Base-by-base conservation (phyloP, 1,140 invertebrate genomes). In the Lucilia sericata region DNA sequence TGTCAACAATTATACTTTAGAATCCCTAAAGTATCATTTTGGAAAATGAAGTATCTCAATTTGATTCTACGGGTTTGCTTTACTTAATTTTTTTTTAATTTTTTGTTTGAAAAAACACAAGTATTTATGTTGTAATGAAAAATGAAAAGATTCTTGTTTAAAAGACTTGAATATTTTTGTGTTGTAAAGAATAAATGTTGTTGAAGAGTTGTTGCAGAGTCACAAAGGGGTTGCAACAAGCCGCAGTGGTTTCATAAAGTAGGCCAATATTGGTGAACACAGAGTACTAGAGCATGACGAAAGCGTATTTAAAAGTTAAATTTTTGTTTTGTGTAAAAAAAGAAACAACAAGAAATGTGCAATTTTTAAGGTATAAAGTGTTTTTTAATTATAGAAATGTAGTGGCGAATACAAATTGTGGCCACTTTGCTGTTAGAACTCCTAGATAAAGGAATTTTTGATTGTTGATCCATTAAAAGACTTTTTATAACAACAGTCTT, bases 11-110 rank as follows among this genome's bases (percentile, higher is more conserved):
- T 70, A 19, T 70, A 70, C 65, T 70, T 70, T 21, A 21, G n/a
- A 70, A 21, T 70, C 65, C 65, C 65, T 25, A 21, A 70, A 70
- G 65, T 70, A 70, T 70, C 65, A 70, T 70, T 70, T 70, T 70
- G 19, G 7, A 19, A 70, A 70, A 70, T 70, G 65, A 70, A 70
- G 65, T 70, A 25, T n/a, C 21, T 19, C n/a, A 70, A 21, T 21
- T 21, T 70, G 21, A 70, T 55, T 13, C 51, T 70, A 70, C 65
- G 55, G 14, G 14, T n/a, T 60, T 60, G 14, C n/a, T 17, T 60
- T 60, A 17, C 14, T n/a, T 60, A 2, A 4, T 7, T 55, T 17
- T 55, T n/a, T 60, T n/a, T 60, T n/a, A 17, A 8, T 60, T 42
- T 42, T 42, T 42, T 42, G 42, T 42, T 8, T 42, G 10, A 42